phyloP scores from a whole-genome alignment of 2,888 invertebrate species.

The Pocota personata region DNA sequence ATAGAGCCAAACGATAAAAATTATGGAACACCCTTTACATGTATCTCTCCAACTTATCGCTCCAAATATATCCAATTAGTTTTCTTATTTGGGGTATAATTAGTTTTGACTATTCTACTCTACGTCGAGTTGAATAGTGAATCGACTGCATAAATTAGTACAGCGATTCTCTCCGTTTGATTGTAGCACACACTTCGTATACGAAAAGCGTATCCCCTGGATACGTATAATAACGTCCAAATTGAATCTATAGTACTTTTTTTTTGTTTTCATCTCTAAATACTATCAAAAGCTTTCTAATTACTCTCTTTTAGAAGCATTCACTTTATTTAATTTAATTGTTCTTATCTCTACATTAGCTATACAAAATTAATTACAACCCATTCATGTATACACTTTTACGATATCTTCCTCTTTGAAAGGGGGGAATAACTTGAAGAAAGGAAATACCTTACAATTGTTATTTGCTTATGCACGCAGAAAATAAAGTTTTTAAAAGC shows the following conservation, averaged over 20 bases:
- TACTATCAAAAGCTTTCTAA: background rate
- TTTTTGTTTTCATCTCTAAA: background rate
- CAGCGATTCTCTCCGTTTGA: no score
- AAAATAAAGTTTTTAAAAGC: slow-evolving; percentile 2
- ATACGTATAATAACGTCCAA: no score
- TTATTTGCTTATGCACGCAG: background rate
- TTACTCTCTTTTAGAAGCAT: background rate
- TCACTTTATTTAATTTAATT: background rate
- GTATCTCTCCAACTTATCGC: no score
- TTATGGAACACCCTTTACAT: no score
- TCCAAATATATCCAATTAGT: no score
- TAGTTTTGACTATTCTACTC: no score
- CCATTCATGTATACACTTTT: background rate
- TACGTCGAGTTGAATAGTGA: no score
- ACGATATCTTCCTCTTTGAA: background rate
- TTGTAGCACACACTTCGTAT: no score
- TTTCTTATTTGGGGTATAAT: no score
- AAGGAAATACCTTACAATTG: background rate
- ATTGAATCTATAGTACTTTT: background rate
- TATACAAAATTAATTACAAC: slow-evolving; percentile 25
- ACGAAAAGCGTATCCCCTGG: no score
- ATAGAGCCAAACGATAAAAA: no score
- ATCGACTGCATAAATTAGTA: no score
- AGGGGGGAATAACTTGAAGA: background rate
- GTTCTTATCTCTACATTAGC: background rate